A percentile compares a stretch with the other conserved stretches of the same genome.
These are phyloP conservation scores for Ictidomys tridecemlineatus DNA, from an alignment of 2,113 vertebrate species.

Conservation along the genomic window DNA sequence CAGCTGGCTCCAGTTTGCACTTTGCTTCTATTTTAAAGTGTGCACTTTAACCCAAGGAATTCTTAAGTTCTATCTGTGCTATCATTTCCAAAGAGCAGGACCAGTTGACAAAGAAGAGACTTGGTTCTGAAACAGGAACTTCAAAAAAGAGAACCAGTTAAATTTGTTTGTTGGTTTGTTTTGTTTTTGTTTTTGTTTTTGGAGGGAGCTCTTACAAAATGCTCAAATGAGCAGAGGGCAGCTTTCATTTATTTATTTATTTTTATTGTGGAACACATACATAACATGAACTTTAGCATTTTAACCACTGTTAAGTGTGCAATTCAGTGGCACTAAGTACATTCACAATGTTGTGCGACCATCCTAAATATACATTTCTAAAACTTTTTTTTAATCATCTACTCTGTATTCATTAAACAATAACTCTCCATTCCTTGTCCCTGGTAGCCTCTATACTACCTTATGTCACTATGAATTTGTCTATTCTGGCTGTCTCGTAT, in stretches of 20 bases:
- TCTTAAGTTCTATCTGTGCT: background rate
- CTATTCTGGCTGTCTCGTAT: background rate
- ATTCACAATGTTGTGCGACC: background rate
- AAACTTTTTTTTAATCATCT: background rate
- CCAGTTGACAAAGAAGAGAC: background rate
- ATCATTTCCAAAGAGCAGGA: background rate
- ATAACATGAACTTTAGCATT: background rate
- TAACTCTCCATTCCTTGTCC: background rate
- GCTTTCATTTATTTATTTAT: background rate
- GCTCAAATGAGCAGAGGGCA: background rate
- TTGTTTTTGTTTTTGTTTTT: background rate
- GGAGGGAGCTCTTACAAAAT: background rate
- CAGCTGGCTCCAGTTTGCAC: background rate
- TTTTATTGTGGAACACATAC: background rate
- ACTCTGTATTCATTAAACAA: background rate
- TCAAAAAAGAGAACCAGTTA: background rate
- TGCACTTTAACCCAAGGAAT: slow-evolving; percentile 56
- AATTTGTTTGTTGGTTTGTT: background rate
- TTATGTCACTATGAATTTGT: background rate
- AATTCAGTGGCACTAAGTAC: background rate
- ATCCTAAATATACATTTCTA: background rate
- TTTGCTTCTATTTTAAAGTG: slow-evolving; percentile 70
- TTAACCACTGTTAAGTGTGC: background rate
- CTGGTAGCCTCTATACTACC: background rate
- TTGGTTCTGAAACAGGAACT: background rate